phyloP scores from a whole-genome alignment of 2,113 vertebrate genomes.

The Dromiciops gliroides region DNA sequence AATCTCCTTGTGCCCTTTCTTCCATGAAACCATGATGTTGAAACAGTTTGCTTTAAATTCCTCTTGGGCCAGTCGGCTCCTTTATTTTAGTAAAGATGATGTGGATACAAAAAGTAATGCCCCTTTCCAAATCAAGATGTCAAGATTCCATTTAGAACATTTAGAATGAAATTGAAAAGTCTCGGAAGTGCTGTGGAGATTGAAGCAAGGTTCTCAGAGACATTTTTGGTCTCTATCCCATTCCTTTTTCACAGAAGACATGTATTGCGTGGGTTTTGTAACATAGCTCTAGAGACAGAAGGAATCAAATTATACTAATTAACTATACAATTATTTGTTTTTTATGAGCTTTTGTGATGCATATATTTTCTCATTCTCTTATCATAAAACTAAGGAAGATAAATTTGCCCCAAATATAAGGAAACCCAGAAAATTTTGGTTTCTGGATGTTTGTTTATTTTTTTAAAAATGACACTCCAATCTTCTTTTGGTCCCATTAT shows the following conservation, averaged over 20 bases:
- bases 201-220: not conserved
- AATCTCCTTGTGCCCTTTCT: not conserved
- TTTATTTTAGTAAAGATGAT: not conserved
- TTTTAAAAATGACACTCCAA: not conserved
- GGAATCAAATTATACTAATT: constrained; percentile 1
- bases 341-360: not conserved
- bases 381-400: constrained; percentile 7
- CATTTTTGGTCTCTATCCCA: not conserved
- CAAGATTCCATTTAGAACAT: not conserved
- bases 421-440: not conserved
- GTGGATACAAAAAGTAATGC: not conserved
- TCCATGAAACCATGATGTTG: not conserved
- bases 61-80: not conserved
- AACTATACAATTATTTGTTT: not conserved
- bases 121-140: not conserved
- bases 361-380: not conserved
- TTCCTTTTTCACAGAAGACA: not conserved
- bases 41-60: constrained; percentile 20
- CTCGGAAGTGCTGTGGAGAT: not conserved
- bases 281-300: constrained; percentile 12
- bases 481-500: not conserved
- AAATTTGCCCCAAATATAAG: not conserved
- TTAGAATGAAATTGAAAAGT: not conserved
- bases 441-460: constrained; percentile 3
- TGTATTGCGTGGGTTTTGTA: not conserved